Percentiles rank a stretch among this genome's conserved stretches.
Conservation (phyloP, 2,113 vertebrate genomes). For the Myrmophylax atrothorax region DNA sequence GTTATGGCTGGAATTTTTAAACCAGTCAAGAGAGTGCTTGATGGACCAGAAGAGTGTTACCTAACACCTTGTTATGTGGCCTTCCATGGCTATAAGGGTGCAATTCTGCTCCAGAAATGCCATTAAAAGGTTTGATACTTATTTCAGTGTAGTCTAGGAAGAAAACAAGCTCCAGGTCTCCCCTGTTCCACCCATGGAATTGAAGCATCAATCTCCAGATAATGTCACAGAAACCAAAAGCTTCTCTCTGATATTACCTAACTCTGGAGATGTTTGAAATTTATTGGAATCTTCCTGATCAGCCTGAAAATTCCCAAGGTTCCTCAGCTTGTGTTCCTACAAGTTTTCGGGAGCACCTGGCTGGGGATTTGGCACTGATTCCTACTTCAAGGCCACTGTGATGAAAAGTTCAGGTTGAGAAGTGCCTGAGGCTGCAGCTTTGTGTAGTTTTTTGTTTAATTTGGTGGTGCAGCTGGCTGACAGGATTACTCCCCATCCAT, state of each 20-base stretch:
- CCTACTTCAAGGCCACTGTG: background rate
- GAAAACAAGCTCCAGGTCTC: background rate
- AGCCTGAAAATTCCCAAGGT: background rate
- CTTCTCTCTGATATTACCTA: background rate
- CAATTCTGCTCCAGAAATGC: background rate
- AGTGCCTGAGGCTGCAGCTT: background rate
- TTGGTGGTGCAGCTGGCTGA: constrained; percentile 8
- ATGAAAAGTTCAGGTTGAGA: constrained; percentile 10
- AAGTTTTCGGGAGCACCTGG: background rate
- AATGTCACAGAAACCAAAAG: background rate
- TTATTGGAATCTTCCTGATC: background rate
- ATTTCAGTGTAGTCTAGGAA: background rate
- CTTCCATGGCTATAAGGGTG: background rate
- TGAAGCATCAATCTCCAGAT: background rate
- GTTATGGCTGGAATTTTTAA: background rate
- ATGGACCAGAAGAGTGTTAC: background rate
- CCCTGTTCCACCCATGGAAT: background rate
- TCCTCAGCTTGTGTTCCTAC: background rate
- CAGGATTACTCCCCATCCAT: background rate
- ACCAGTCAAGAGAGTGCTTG: background rate
- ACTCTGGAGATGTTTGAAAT: background rate
- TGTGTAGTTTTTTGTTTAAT: background rate
- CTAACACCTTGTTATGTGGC: background rate
- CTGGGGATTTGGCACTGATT: background rate
- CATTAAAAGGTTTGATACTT: background rate